Evolutionary conservation across 2,797 vertebrate species (phyloP).

Genomic region (Sebastes goodei): DNA sequence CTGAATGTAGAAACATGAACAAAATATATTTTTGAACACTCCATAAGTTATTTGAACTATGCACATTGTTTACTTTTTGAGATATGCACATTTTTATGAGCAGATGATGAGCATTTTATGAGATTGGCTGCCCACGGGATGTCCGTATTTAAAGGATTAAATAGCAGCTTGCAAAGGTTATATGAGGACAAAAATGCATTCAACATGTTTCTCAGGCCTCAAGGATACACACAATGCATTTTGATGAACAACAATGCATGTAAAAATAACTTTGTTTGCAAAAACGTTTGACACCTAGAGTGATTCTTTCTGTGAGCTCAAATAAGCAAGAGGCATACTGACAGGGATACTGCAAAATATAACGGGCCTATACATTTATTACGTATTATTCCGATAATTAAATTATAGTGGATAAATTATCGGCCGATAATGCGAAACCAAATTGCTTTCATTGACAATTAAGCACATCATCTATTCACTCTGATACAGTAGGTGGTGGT

Average conservation of each 20-base stretch:
- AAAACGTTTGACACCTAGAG: neutral
- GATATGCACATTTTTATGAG: too few relatives aligned
- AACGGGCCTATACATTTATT: too few relatives aligned
- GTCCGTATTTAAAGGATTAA: too few relatives aligned
- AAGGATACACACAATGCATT: neutral
- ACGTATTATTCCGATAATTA: too few relatives aligned
- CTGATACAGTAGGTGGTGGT: neutral
- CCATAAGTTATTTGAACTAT: too few relatives aligned
- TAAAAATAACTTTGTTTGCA: neutral
- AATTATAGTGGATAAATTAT: neutral
- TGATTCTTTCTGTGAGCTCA: neutral
- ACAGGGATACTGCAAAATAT: neutral
- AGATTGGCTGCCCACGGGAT: too few relatives aligned
- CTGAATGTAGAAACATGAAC: neutral
- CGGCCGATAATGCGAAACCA: neutral
- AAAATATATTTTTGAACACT: too few relatives aligned
- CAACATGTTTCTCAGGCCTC: neutral
- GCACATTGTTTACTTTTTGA: too few relatives aligned
- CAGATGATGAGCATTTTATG: too few relatives aligned
- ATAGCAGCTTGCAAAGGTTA: neutral
- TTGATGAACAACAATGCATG: neutral
- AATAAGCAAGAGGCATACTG: neutral
- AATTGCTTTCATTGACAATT: neutral
- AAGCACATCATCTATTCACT: neutral
- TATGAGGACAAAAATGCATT: neutral